Evolutionary conservation across 2,888 invertebrate species (phyloP).

Genomic region (Rhorus exstirpatorius): DNA sequence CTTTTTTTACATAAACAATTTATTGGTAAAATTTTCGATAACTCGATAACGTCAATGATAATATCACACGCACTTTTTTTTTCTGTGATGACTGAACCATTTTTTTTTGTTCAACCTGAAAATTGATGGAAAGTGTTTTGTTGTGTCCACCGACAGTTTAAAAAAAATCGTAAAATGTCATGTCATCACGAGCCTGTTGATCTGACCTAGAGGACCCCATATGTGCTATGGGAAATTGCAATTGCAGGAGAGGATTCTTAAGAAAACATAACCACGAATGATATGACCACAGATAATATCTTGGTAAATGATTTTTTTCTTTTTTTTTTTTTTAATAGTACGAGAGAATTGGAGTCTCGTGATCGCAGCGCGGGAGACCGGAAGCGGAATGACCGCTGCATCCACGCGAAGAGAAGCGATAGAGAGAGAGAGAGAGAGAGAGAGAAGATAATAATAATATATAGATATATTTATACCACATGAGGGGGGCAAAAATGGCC

Average conservation of each 20-base stretch:
- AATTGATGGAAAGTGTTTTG: no score
- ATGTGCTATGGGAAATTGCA: not conserved
- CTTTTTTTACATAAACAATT: no score
- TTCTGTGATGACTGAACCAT: no score
- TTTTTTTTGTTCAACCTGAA: no score
- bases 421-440: no score
- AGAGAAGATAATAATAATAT: conserved; percentile 37
- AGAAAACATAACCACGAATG: conserved; percentile 37
- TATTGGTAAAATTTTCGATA: no score
- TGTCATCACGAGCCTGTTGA: not conserved
- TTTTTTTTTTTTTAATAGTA: not conserved
- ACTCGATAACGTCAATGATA: no score
- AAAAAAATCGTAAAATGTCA: not conserved
- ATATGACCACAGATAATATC: conserved; percentile 46
- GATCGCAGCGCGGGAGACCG: conserved; percentile 50
- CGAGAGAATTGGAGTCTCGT: conserved; percentile 42
- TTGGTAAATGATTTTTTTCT: conserved; percentile 19
- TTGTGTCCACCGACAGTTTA: not conserved
- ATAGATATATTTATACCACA: not conserved
- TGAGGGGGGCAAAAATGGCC: conserved; percentile 59
- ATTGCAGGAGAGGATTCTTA: conserved; percentile 22
- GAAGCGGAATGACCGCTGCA: conserved; percentile 64
- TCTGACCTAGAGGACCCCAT: not conserved
- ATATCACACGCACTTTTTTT: no score
- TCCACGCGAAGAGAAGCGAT: conserved; percentile 34